phyloP scores from a whole-genome alignment of 2,113 vertebrate genomes.

The Anolis sagrei region DNA sequence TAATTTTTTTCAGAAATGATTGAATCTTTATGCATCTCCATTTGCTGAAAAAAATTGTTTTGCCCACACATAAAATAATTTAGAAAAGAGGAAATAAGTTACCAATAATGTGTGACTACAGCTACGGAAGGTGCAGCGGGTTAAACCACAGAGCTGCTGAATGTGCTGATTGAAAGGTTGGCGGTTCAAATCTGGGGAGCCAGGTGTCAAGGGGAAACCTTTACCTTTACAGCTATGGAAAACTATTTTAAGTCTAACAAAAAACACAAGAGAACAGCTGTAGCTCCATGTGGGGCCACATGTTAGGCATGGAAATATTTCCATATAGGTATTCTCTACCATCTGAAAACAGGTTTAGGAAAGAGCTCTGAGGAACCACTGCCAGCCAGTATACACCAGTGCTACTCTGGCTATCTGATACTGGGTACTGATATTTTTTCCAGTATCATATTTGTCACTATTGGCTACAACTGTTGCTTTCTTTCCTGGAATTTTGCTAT shows the following conservation, averaged over 20 bases:
- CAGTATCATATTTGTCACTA: too few species aligned
- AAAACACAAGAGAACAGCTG: neutral
- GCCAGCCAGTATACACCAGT: neutral
- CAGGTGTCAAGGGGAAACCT: too few species aligned
- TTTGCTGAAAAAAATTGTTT: constrained; percentile 29
- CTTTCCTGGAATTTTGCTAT: too few species aligned
- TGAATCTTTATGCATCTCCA: constrained; percentile 27
- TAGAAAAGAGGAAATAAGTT: neutral
- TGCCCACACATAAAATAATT: constrained; percentile 18
- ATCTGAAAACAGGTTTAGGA: neutral
- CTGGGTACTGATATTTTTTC: too few species aligned
- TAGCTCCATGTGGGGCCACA: neutral
- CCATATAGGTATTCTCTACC: neutral
- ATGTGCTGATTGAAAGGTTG: too few species aligned
- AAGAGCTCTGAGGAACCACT: neutral
- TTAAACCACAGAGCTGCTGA: too few species aligned
- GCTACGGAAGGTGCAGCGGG: too few species aligned
- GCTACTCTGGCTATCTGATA: neutral
- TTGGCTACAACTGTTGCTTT: too few species aligned
- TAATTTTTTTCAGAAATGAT: constrained; percentile 48
- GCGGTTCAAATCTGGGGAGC: too few species aligned
- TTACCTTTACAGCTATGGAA: too few species aligned
- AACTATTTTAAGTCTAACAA: neutral
- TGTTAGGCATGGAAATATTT: too few species aligned
- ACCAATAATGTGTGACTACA: too few species aligned